phyloP scores from a whole-genome alignment of 2,113 vertebrate species.

The Falcunculus frontatus region DNA sequence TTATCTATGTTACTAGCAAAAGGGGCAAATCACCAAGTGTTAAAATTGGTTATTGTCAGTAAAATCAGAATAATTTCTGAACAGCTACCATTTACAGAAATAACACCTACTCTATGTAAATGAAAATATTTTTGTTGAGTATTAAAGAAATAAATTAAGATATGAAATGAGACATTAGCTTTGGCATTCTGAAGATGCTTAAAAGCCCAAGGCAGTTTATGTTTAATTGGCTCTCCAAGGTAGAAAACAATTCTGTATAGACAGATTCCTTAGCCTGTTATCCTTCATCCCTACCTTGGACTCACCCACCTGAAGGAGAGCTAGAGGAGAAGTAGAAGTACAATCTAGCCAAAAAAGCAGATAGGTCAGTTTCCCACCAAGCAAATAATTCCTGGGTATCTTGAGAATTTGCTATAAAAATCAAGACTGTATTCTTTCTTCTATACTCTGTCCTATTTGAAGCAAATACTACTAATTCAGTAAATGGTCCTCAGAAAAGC shows the following conservation, averaged over 20 bases:
- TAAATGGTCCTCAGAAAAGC: not conserved
- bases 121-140: not conserved
- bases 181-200: not conserved
- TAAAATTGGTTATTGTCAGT: not conserved
- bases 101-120: not conserved
- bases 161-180: not conserved
- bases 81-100: not conserved
- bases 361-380: not conserved
- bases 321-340: conserved; percentile 9
- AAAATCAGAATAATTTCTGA: not conserved
- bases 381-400: not conserved
- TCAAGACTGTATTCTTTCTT: not conserved
- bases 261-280: not conserved
- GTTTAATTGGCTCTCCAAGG: conserved; percentile 47
- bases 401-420: conserved; percentile 14
- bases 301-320: not conserved
- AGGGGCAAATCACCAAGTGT: not conserved
- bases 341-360: not conserved
- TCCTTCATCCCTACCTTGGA: not conserved
- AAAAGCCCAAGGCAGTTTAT: conserved; percentile 28
- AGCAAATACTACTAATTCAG: not conserved
- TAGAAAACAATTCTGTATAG: conserved; percentile 1
- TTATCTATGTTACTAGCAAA: not conserved
- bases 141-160: not conserved
- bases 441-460: not conserved